These are phyloP conservation scores for Aegithalos caudatus DNA, from an alignment of 2,113 vertebrate genomes.

Conservation along the genomic window DNA sequence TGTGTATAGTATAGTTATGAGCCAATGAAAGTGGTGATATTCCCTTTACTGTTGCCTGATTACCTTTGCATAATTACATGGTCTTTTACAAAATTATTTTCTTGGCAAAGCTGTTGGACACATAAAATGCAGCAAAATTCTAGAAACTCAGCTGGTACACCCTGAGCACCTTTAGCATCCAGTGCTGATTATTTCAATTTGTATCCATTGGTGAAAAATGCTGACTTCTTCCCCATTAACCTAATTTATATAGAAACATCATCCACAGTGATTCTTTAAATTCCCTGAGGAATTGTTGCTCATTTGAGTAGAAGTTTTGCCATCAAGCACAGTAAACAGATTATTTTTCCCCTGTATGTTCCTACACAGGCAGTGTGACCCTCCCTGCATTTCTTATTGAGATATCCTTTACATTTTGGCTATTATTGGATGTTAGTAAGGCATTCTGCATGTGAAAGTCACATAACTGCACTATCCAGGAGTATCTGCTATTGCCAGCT, in stretches of 20 bases:
- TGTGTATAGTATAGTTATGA: background rate
- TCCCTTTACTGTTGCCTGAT: background rate
- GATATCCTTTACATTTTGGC: rapidly evolving
- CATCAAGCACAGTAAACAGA: background rate
- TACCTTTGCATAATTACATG: background rate
- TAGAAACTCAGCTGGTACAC: background rate
- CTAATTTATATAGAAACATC: background rate
- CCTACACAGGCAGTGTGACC: background rate
- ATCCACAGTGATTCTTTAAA: background rate
- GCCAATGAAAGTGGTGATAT: background rate
- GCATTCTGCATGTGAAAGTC: background rate
- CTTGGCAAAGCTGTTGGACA: background rate
- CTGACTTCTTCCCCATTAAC: background rate
- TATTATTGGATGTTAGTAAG: background rate
- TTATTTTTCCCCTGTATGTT: background rate
- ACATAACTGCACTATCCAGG: background rate
- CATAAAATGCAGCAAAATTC: background rate
- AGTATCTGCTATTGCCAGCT: background rate
- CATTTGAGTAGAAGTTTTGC: background rate
- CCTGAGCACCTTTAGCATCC: background rate
- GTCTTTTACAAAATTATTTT: background rate
- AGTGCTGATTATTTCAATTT: background rate
- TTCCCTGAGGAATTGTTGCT: background rate
- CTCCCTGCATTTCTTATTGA: background rate
- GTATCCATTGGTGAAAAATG: background rate